Base-by-base conservation (phyloP, 2,113 vertebrate species). In the Dipodomys spectabilis region DNA sequence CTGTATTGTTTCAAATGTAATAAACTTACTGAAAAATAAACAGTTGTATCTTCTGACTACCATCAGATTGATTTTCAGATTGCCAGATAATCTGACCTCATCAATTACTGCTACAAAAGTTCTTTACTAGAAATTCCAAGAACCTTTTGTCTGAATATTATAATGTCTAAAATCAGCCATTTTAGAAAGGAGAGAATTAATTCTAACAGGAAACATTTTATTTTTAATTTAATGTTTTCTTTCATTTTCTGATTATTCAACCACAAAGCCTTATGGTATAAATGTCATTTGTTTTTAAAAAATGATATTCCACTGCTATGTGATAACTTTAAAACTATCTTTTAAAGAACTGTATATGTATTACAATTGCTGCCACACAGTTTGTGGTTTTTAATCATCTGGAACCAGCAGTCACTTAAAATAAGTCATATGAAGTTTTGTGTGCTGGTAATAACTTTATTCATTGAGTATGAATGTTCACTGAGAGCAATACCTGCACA, bases 201-300 rank as follows among this genome's bases (percentile, higher is more conserved):
- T 96, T 96, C 94, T 95, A 96, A 97, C 62, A 91, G 93, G 92
- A 97, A 97, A 95, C 94, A 82, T 92, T 98, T 98, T 97, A 91
- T 95, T 98, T 98, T 98, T 97, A 82, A 96, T 97, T 93, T 97
- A 94, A 96, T 97, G 96, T 92, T 96, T 96, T 97, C 72, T 97
- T 97, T 97, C 53, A 53, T 97, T 98, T 98, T 96, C 98, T 98
- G 97, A 98, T 98, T 95, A 96, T 96, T 97, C 98, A 98, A 97
- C 98, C 98, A 97, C 97, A 97, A 97, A 98, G 98, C 98, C 98
- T 98, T 98, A 98, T 95, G 97, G 96, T 98, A 95, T 98, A 97
- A 97, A 98, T 98, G 95, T 97, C 77, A 97, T 95, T 98, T 98
- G 96, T 98, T 96, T 98, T 97, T 98, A 96, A 96, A 97, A 95